Evolutionary conservation across 2,113 vertebrate genomes (phyloP).

Genomic region (Guaruba guarouba): DNA sequence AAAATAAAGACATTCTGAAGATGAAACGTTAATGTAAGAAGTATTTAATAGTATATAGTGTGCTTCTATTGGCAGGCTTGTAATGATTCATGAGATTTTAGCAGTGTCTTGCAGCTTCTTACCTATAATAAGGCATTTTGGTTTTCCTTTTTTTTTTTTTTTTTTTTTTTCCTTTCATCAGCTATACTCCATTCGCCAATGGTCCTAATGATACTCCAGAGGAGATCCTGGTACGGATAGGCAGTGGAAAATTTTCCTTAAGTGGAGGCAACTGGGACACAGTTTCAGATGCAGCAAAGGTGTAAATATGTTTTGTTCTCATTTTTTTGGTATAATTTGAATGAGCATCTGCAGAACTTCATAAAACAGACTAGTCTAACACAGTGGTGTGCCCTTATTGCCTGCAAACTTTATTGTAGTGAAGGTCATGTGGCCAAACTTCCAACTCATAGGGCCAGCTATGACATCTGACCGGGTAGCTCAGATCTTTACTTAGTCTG

Average conservation of each 20-base stretch:
- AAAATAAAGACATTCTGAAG: not conserved
- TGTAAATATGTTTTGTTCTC: slow-evolving; percentile 62
- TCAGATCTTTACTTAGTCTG: not conserved
- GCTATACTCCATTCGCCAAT: slow-evolving; percentile 95
- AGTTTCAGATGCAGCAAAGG: slow-evolving; percentile 95
- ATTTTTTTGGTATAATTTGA: not conserved
- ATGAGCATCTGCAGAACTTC: not conserved
- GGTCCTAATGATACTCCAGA: slow-evolving; percentile 96
- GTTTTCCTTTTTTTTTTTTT: not conserved
- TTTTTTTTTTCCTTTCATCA: slow-evolving; percentile 46
- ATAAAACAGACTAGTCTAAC: not conserved
- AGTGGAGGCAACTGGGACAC: slow-evolving; percentile 96
- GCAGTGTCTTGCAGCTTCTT: not conserved
- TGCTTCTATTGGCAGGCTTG: not conserved
- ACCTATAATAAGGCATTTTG: not conserved
- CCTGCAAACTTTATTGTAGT: not conserved
- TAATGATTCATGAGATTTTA: not conserved
- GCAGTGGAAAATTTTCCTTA: slow-evolving; percentile 93
- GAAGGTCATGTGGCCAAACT: not conserved
- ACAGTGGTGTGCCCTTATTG: not conserved
- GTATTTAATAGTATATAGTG: not conserved
- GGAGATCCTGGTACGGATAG: slow-evolving; percentile 92
- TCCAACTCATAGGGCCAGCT: not conserved
- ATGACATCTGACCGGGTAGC: not conserved
- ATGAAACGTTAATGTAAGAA: not conserved